Evolutionary conservation across 92 coral and sea anemone species (phyloP), one percentile per base, ranked within the genome.

Genomic region (Pocillopora meandrina): DNA sequence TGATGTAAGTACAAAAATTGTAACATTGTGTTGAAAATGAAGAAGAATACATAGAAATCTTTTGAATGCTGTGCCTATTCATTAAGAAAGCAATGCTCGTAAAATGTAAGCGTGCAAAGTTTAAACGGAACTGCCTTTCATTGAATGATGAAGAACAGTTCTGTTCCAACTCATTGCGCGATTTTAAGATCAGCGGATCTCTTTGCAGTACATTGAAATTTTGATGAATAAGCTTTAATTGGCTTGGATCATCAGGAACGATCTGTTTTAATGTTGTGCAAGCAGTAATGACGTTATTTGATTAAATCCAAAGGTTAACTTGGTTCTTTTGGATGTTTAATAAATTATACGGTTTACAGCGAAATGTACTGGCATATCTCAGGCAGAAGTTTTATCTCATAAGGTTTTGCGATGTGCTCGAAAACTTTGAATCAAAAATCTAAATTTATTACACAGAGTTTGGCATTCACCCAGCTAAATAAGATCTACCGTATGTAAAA

Each of bases 141-240:
- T 62, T 83, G 80, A 83, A 61, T 62, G 80, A 83, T 74, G 55
- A 83, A 82, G 71, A 60, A 73, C 78, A 72, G 86, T 26, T 60
- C 65, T 49, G 19, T 4, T 12, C 74, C 21, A 7, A 23, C 42
- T 9, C 11, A 56, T 42, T 42, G 75, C 18, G 70, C 1, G 4
- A 7, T 19, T 4, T 17, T 0, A 23, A 33, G 33, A 20, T 10
- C 12, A 21, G n/a, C 14, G 63, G 1, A 35, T 78, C 77, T 52
- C 62, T 13, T 14, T 70, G 10, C 74, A 12, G 8, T 13, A 81
- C 17, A n/a, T 13, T 34, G 19, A 26, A 21, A 10, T 72, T 26
- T 35, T 72, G 61, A 10, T 36, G 55, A 21, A 34, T 63, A 55
- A 12, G 56, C 23, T 62, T 77, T n/a, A 56, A 61, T 77, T 77